phyloP scores from a whole-genome alignment of 2,888 invertebrate species.

The Ochropacha duplaris region DNA sequence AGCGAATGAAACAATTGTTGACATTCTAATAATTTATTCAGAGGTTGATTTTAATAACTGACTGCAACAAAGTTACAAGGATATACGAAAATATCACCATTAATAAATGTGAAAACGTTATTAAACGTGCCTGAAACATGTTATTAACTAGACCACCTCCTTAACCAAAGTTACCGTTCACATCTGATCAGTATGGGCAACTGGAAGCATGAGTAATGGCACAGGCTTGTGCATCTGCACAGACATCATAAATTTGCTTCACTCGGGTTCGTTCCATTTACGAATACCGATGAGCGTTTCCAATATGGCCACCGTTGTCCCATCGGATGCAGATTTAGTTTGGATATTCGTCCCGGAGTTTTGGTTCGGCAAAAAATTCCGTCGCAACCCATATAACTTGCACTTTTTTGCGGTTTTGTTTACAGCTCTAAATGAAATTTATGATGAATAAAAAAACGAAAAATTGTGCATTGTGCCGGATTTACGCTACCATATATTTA shows the following conservation, averaged over 20 bases:
- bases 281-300: slow-evolving; percentile 52
- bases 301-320: slow-evolving; percentile 1
- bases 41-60: too few species aligned
- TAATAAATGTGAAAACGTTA: background rate
- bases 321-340: slow-evolving; percentile 23
- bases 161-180: slow-evolving; percentile 4
- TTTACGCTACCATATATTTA: background rate
- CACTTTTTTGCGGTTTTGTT: slow-evolving; percentile 19
- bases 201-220: slow-evolving; percentile 45
- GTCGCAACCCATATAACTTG: slow-evolving; percentile 5
- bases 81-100: too few species aligned
- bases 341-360: slow-evolving; percentile 11
- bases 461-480: slow-evolving; percentile 3
- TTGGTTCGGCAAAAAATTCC: background rate
- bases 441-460: slow-evolving; percentile 16
- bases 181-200: slow-evolving; percentile 47
- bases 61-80: too few species aligned
- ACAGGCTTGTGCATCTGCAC: slow-evolving; percentile 47
- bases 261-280: slow-evolving; percentile 54
- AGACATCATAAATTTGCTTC: slow-evolving; percentile 62
- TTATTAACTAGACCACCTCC: background rate
- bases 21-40: too few species aligned
- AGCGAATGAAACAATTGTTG: too few species aligned
- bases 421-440: slow-evolving; percentile 16
- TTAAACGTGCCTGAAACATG: too few species aligned